phyloP scores from a whole-genome alignment of 1,140 invertebrate genomes.

The Drosophila sucinea region DNA sequence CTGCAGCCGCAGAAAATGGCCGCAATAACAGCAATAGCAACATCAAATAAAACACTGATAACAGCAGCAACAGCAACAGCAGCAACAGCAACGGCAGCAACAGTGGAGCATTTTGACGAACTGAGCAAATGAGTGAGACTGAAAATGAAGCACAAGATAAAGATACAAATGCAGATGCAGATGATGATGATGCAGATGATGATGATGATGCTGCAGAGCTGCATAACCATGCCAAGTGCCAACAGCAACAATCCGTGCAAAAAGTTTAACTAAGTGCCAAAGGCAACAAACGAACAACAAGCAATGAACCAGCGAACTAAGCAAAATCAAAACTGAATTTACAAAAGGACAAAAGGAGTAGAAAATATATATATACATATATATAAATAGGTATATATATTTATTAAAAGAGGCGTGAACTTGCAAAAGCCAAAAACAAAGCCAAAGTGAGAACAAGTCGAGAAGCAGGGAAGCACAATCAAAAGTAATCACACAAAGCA shows the following conservation, averaged over 20 bases:
- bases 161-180: conserved; percentile 28
- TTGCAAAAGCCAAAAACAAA: conserved; percentile 8
- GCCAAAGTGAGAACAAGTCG: not conserved
- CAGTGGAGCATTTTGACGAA: conserved; percentile 4
- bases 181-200: conserved; percentile 38
- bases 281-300: conserved; percentile 41
- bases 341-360: conserved; percentile 52
- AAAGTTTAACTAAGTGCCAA: conserved; percentile 64
- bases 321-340: conserved; percentile 62
- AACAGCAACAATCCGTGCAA: conserved; percentile 33
- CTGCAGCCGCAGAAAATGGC: conserved; percentile 43
- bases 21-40: conserved; percentile 21
- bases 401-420: conserved; percentile 4
- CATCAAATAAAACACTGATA: conserved; percentile 12
- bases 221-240: conserved; percentile 54
- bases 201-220: conserved; percentile 37
- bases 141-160: conserved; percentile 13
- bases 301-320: conserved; percentile 29
- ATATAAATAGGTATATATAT: not conserved
- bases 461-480: conserved; percentile 42
- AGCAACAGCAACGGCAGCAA: not conserved
- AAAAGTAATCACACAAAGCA: conserved; percentile 34
- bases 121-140: conserved; percentile 44
- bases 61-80: conserved; percentile 16
- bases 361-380: not conserved